These are phyloP conservation scores for Distichodus sexfasciatus DNA, from an alignment of 2,797 vertebrate species.

Conservation along the genomic window DNA sequence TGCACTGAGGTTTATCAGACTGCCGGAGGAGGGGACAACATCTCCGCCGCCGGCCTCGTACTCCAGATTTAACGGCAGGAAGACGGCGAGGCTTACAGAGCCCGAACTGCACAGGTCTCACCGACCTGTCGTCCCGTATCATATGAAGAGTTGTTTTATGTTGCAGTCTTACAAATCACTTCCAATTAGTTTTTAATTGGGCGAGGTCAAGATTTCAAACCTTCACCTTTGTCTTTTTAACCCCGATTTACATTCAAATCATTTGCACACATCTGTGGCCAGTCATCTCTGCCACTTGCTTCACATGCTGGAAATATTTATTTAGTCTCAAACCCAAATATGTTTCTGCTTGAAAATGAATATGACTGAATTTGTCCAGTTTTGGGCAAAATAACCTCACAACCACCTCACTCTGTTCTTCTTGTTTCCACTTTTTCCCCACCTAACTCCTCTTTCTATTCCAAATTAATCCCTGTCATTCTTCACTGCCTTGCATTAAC, in stretches of 20 bases:
- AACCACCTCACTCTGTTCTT: not conserved
- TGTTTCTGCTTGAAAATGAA: not conserved
- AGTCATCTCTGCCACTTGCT: not conserved
- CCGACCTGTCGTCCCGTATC: not conserved
- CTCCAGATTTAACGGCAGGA: constrained; percentile 75
- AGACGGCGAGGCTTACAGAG: constrained; percentile 3
- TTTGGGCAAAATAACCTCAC: not conserved
- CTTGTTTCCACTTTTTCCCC: not conserved
- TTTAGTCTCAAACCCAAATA: not conserved
- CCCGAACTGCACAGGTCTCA: constrained; percentile 1
- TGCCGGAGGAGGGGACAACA: constrained; percentile 83
- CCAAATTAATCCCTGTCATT: too few species aligned
- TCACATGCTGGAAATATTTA: constrained; percentile 8
- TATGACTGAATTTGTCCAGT: not conserved
- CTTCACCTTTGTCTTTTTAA: not conserved
- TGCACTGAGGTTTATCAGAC: constrained; percentile 86
- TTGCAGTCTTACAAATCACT: constrained; percentile 16
- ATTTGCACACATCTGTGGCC: not conserved
- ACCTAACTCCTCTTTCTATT: not conserved
- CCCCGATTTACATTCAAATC: not conserved
- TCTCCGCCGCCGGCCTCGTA: constrained; percentile 83
- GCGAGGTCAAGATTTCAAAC: too few species aligned
- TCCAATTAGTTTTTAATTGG: not conserved
- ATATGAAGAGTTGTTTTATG: constrained; percentile 29
- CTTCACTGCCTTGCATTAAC: too few species aligned